A percentile compares a stretch with the other conserved stretches of the same genome.
These are phyloP conservation scores for Pangasianodon gigas DNA, from an alignment of 2,113 vertebrate genomes.

Conservation along the genomic window DNA sequence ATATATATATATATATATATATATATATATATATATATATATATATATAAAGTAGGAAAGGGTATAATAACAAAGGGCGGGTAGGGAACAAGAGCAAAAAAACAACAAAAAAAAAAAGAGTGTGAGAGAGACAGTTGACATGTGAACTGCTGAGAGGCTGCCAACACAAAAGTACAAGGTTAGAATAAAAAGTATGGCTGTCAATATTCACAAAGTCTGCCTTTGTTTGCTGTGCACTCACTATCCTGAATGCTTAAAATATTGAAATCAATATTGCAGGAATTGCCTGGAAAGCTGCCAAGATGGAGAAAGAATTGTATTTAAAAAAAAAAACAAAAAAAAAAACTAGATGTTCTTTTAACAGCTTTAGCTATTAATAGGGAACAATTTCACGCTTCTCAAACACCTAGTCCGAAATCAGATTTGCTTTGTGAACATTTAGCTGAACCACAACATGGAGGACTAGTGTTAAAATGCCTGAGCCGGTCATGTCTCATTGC, in stretches of 20 bases:
- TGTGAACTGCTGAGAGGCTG: conserved; percentile 39
- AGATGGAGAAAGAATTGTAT: background rate
- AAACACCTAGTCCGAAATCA: background rate
- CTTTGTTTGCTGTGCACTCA: conserved; percentile 43
- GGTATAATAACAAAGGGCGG: background rate
- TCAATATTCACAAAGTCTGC: conserved; percentile 49
- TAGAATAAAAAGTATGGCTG: conserved; percentile 49
- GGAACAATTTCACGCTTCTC: conserved; percentile 1
- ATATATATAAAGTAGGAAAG: background rate
- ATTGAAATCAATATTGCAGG: conserved; percentile 45
- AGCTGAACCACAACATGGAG: background rate
- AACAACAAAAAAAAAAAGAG: background rate
- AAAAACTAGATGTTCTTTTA: conserved; percentile 6
- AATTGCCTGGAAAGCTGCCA: conserved; percentile 8
- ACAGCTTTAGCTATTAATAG: conserved; percentile 38
- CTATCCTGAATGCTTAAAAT: conserved; percentile 52
- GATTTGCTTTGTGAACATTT: background rate
- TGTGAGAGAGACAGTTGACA: conserved; percentile 6
- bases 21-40: too few species aligned
- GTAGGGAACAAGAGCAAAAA: background rate
- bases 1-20: too few species aligned
- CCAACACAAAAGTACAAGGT: conserved; percentile 44
- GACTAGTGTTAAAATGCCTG: background rate
- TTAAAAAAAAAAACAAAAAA: background rate
- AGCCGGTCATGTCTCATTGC: conserved; percentile 14